Base-by-base conservation (phyloP, 2,113 vertebrate species). In the Pseudolaguvia tuberculata region DNA sequence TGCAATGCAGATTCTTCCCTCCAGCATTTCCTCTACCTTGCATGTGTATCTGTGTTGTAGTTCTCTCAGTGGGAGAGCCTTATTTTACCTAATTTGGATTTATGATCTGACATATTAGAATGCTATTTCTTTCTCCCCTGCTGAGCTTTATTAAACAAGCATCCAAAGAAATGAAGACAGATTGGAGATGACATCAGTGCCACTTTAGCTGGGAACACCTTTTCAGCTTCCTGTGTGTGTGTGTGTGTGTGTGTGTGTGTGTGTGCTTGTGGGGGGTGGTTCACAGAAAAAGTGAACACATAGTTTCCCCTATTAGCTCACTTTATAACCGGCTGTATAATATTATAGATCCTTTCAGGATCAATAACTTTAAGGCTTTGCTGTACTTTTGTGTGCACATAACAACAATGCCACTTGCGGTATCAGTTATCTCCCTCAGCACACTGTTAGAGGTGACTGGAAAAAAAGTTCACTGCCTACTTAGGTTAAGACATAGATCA, bases 101-200 rank as follows among this genome's bases (percentile, higher is more conserved):
- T 85, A 89, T 89, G 84, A 83, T 57, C 72, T 45, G 27, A 39
- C 20, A 77, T 81, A 77, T 75, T 72, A 81, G 83, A 29, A 69
- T 69, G 77, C 61, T 78, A 71, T 76, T 62, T 66, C 81, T 53
- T 80, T 78, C 79, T 21, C 58, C 83, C 87, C 87, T 56, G 74
- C 78, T 80, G 87, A 83, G 84, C 75, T 75, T 88, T 85, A 90
- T 85, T 79, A 88, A 88, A 87, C 80, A 83, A 79, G 78, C 69
- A 27, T 74, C 71, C 47, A 45, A 58, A 66, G 18, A 84, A 90
- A 90, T 78, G 63, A 88, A 89, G 88, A 90, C 76, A 53, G 80
- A 91, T 88, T 79, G 66, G 82, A 82, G 79, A 81, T 87, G 87
- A 86, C 81, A 85, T 85, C 52, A 2, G 68, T 1, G 23, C 39